Evolutionary conservation across 37 sponge, comb jelly and placozoan species (phyloP), one percentile per base, ranked within the genome.

Genomic region (Ianthella basta): DNA sequence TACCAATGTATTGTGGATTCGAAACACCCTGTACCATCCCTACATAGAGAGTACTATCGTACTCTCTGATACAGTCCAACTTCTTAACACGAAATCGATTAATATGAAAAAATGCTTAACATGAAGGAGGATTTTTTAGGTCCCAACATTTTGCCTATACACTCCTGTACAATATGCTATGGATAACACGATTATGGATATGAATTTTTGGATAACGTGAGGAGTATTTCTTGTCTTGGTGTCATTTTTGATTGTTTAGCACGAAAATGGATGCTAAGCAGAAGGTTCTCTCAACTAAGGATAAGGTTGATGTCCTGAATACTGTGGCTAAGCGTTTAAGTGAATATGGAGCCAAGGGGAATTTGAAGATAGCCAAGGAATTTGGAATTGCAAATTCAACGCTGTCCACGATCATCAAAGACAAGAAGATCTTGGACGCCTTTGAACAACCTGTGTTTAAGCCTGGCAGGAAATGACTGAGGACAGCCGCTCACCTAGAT

Each of bases 31-130:
- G n/a, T n/a, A n/a, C n/a, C n/a, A n/a, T n/a, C n/a, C n/a, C n/a
- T n/a, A n/a, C n/a, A n/a, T n/a, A n/a, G n/a, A n/a, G n/a, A n/a
- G n/a, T n/a, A n/a, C n/a, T n/a, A n/a, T n/a, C n/a, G n/a, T n/a
- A n/a, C n/a, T n/a, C n/a, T n/a, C n/a, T n/a, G n/a, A 33, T 72
- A 72, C 73, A 72, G 73, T 72, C 13, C 20, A 72, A 72, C 40
- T 40, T 72, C 73, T 8, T 72, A 72, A 72, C 73, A 72, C 73
- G 41, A 72, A 72, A 72, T 72, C 73, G 73, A 20, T 72, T 72
- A 72, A 72, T 10, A 37, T 33, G 73, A 72, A 72, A 72, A n/a
- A 72, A 72, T 34, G 16, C 38, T 72, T 72, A 72, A 72, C 73
- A 72, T 40, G 73, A n/a, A n/a, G n/a, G 20, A 72, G 41, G 39